Base-by-base conservation (phyloP, 1,140 invertebrate genomes). In the Macrocentrus cingulum region DNA sequence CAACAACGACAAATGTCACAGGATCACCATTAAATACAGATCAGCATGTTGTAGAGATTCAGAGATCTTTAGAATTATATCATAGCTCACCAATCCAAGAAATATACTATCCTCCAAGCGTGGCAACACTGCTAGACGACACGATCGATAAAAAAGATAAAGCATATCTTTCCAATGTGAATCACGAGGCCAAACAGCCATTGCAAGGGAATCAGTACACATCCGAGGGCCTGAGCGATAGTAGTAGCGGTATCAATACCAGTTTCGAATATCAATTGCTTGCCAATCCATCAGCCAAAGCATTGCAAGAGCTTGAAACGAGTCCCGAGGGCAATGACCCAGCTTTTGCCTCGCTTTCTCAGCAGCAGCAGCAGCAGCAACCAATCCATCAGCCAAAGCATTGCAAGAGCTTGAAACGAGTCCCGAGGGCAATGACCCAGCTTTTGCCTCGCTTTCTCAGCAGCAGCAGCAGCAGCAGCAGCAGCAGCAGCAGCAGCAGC, bases 21-120 rank as follows among this genome's bases (percentile, higher is more conserved):
- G 11, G 4, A 46, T 2, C 32, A 25, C 6, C 18, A 36, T 16
- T 29, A 57, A 49, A 18, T 7, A 34, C 16, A 32, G 39, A 9
- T 1, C 54, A 65, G 13, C 46, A 63, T 18, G 55, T 55, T 9
- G 61, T 75, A 37, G 76, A 77, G 50, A 73, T 80, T 53, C 75
- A 79, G 42, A 80, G 78, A 49, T 76, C 76, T 4, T 42, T 78
- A 2, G 76, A 79, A 45, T 20, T 78, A 22, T 78, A 73, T 42
- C 68, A 73, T 25, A 70, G 66, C 7, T 69, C 66, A 13, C 74
- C 77, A 2, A 58, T 69, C 1, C 69, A 76, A 8, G 71, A 77
- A 59, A 71, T 77, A 39, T 71, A 78, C 64, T 76, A 76, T 52
- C 70, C 70, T 3, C 63, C 69, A 5, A 36, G 60, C 53, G 16